Evolutionary conservation across 2,888 invertebrate species (phyloP).

Genomic region (Theodoxus fluviatilis): DNA sequence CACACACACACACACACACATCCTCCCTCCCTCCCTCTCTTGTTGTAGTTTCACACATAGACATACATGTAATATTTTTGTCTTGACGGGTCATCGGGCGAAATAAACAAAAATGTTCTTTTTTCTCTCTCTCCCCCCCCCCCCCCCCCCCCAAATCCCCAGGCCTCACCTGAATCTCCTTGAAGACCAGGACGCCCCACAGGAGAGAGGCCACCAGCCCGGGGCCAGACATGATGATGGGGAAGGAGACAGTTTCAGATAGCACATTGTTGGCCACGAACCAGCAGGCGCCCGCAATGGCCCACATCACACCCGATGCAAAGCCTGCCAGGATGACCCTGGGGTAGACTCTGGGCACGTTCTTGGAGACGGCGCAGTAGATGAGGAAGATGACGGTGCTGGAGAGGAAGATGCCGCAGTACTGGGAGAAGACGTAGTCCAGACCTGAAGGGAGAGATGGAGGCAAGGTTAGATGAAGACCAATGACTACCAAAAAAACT

Average conservation of each 20-base stretch:
- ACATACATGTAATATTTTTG: no score
- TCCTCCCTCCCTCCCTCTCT: no score
- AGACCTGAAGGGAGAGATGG: slow-evolving; percentile 25
- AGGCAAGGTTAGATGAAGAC: no score
- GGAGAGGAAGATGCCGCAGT: slow-evolving; percentile 65
- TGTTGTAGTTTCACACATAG: neutral
- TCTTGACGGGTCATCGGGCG: no score
- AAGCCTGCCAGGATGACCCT: slow-evolving; percentile 65
- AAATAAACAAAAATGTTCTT: no score
- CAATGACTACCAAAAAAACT: no score
- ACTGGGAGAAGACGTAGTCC: slow-evolving; percentile 68
- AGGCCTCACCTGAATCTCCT: slow-evolving; percentile 65
- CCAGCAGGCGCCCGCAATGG: slow-evolving; percentile 66
- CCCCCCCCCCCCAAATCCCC: no score
- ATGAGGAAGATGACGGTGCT: slow-evolving; percentile 64
- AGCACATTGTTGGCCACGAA: slow-evolving; percentile 68
- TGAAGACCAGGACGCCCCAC: slow-evolving; percentile 67
- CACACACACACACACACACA: no score
- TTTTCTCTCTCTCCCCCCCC: no score
- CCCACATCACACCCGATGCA: slow-evolving; percentile 67
- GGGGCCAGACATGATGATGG: slow-evolving; percentile 67
- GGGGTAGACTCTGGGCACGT: slow-evolving; percentile 65
- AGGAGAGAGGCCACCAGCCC: slow-evolving; percentile 64
- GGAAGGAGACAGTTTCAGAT: slow-evolving; percentile 67
- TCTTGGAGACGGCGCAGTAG: slow-evolving; percentile 62